A percentile compares a stretch with the other conserved stretches of the same genome.
Evolutionary conservation across 2,113 vertebrate species (phyloP).

Genomic region (Oryzias woworae): DNA sequence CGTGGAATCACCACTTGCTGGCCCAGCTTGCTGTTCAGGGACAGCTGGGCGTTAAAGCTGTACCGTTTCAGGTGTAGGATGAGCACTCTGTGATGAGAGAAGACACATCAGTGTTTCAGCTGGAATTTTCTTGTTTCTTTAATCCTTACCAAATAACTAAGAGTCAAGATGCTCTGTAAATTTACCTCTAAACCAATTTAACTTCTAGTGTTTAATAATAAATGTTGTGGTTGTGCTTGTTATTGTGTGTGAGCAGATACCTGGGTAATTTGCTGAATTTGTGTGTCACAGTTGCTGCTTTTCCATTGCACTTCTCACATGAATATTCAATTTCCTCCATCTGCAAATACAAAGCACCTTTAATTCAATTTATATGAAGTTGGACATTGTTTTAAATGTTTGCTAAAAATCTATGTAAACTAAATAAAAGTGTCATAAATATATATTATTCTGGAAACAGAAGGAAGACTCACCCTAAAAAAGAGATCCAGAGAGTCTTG

Average conservation of each 20-base stretch:
- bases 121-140: no score
- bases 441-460: no score
- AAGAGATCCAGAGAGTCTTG: constrained; percentile 98
- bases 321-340: constrained; percentile 96
- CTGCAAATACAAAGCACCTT: constrained; percentile 67
- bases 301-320: constrained; percentile 95
- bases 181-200: not conserved
- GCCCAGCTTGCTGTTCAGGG: constrained; percentile 95
- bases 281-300: constrained; percentile 90
- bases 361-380: not conserved
- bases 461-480: constrained; percentile 82
- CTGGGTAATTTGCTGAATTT: constrained; percentile 97
- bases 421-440: no score
- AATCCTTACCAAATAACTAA: no score
- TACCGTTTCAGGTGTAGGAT: constrained; percentile 98
- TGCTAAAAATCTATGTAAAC: no score
- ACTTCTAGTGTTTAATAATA: not conserved
- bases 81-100: constrained; percentile 80
- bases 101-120: not conserved
- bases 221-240: not conserved
- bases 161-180: no score
- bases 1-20: constrained; percentile 96
- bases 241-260: constrained; percentile 62
- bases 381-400: no score
- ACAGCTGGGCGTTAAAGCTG: constrained; percentile 94